Base-by-base conservation (phyloP, 2,888 invertebrate genomes). In the Thyatira batis region DNA sequence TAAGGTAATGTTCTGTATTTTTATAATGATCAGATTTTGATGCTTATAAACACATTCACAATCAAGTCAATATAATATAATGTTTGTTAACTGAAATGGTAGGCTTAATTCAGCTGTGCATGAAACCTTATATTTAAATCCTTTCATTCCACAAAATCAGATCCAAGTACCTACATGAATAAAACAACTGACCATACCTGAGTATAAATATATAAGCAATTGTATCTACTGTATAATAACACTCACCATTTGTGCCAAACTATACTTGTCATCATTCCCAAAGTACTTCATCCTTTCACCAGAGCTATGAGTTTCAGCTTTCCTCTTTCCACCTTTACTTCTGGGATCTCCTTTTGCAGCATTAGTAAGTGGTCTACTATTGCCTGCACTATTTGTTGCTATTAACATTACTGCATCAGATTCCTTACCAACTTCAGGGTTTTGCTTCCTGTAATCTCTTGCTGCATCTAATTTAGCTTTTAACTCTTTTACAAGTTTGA, bases 201-300 rank as follows among this genome's bases (percentile, higher is more conserved):
- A n/a, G n/a, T n/a, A n/a, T n/a, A n/a, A n/a, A n/a, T n/a, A n/a
- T n/a, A n/a, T n/a, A n/a, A n/a, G n/a, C n/a, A n/a, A n/a, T n/a
- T n/a, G 33, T 9, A 20, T 52, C 33, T 50, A 45, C 48, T 20
- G 11, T 49, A 20, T 43, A 49, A 39, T 52, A 54, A 49, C 25
- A 76, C 81, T 85, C 84, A 95, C 96, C 95, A 98, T 96, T 83
- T 97, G 94, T 78, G 96, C 94, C 33, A 98, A 93, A 52, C 96
- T 95, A 83, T 96, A 95, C 78, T 95, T 96, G 80, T 98, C 97
- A 91, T 98, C 98, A 90, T 98, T 97, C 3, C 96, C 95, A 89
- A 97, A 98, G 87, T 97, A 98, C 54, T 96, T 94, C 3, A 94
- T 93, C 63, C 98, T 93, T 76, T 97, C 93, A 8, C 95, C 95